Evolutionary conservation across 2,113 vertebrate genomes (phyloP), one percentile per base, ranked within the genome.

Genomic region (Syngnathus scovelli): DNA sequence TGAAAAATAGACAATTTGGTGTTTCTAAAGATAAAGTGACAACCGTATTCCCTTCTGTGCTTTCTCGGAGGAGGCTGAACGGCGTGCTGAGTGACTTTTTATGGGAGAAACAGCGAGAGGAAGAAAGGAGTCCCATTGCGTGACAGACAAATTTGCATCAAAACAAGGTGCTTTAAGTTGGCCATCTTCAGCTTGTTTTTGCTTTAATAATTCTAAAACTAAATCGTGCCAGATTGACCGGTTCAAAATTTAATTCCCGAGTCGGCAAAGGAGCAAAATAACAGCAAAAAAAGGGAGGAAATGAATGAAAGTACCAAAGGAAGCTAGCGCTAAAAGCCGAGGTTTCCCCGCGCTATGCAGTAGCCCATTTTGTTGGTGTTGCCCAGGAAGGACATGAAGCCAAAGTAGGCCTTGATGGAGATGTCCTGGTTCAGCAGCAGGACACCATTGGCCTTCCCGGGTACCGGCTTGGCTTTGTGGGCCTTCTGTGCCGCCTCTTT

Each of bases 361-460:
- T 93, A 94, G 15, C 91, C 92, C 73, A 91, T 86, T 64, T 91
- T 94, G 87, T 94, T 93, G 74, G 91, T 87, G 78, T 95, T 93
- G 12, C 89, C 91, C 2, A 92, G 81, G 69, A 90, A 90, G 23
- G 91, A 90, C 92, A 94, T 91, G 36, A 93, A 52, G 10, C 91
- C 92, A 1, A 88, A 87, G n/a, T 90, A 93, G 7, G 90, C 91
- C 36, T 93, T 89, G 15, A 94, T 90, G 44, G 21, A 52, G 78
- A 95, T 78, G 21, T 78, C 76, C 74, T 93, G 90, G n/a, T 85
- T 82, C 67, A 94, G 77, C 54, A 94, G 73, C 43, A 88, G 69
- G 23, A 90, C 86, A 0, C 89, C 89, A 11, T 89, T 91, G 71
- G 71, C 88, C 75, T 85, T 89, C 66, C 85, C 91, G 21, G 90